Base-by-base conservation (phyloP, 1,140 invertebrate genomes). In the Drosophila yakuba region DNA sequence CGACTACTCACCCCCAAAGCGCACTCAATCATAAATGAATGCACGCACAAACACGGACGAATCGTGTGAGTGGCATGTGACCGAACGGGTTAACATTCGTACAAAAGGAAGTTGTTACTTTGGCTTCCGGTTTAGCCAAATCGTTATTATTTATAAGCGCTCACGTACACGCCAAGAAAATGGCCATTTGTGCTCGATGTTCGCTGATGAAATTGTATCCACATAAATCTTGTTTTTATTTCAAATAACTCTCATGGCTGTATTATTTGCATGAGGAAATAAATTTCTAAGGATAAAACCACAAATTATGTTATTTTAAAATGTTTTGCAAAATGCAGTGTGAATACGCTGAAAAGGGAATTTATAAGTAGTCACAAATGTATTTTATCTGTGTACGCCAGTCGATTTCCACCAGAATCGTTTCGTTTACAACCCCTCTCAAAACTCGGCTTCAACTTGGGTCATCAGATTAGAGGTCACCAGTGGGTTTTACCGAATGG, bases 51-150 rank as follows among this genome's bases (percentile, higher is more conserved):
- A 83, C 75, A 52, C 55, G 51, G 56, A 82, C 36, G 48, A 25
- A 50, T 62, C 45, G 12, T 59, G 69, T 57, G 62, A 73, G 71
- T 86, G 76, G 83, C 78, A 88, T 86, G 72, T 86, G 83, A 83
- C 75, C 79, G 66, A 78, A 81, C 58, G 74, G 79, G 74, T 76
- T 74, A 76, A 79, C 83, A 86, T 88, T 88, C 59, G 63, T 71
- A 88, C 83, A 80, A 89, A 88, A 89, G 83, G 83, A 88, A 88
- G 84, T 88, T 88, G 84, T 88, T 88, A 88, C 86, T 88, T 64
- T 61, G 76, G 80, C 80, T 74, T 88, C 83, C 83, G 83, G 84
- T 74, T 88, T 89, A 88, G 83, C 60, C 60, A 59, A 89, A 89
- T 89, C 78, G 84, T 88, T 88, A 84, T 84, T 88, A 82, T 83